Evolutionary conservation across 1,140 invertebrate genomes (phyloP), one percentile per base, ranked within the genome.

Genomic region (Drosophila equinoxialis): DNA sequence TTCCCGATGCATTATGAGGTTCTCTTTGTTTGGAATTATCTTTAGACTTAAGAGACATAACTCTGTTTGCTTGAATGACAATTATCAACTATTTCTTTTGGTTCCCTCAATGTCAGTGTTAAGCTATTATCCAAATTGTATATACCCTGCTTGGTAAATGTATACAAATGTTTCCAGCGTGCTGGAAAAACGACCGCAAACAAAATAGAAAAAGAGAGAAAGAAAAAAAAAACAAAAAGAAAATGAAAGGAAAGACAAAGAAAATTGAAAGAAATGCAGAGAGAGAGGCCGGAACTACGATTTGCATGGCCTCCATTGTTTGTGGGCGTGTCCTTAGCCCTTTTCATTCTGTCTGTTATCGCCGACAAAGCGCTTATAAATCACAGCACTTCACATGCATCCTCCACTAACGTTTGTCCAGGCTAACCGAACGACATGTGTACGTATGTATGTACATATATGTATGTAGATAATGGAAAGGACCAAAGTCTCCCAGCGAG

Each of bases 281-380:
- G 17, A 39, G 17, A 39, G 62, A 33, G 33, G 42, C 3, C 20
- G 14, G 41, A 37, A 23, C 17, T 8, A 42, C n/a, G 42, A 87
- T 85, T 85, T 85, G 82, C 82, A 85, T 85, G 82, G 55, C 30
- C 45, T 65, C 67, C 42, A 71, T 80, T 85, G 81, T 58, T 20
- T 65, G 71, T 64, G 79, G 75, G 79, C 48, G 68, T 58, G 60
- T 57, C 59, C 20, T 42, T 20, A 60, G 61, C 63, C 51, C 74
- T 67, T 76, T 71, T 77, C 68, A 51, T 51, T 51, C 45, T 51
- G 45, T 51, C 45, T 85, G 83, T 87, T 85, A 85, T 85, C 82
- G 82, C 79, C 60, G 66, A 76, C 79, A 79, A 79, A 87, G 71
- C 83, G 83, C 83, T 87, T 82, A 87, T 85, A 85, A 85, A 85